Evolutionary conservation across 2,888 invertebrate genomes (phyloP), one percentile per base, ranked within the genome.

Genomic region (Agrilus mali): DNA sequence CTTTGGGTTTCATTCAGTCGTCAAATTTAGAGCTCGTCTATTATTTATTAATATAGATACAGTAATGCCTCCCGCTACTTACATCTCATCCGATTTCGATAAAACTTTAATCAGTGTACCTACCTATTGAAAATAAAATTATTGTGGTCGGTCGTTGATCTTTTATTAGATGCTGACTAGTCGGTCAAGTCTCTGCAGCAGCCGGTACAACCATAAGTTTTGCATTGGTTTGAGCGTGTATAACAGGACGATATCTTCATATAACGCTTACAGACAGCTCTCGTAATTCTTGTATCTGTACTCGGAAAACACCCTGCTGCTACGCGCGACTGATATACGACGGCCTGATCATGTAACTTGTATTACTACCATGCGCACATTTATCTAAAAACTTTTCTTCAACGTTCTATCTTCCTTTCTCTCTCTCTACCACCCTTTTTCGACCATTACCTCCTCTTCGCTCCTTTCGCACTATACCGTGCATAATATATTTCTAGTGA

Each of bases 281-380:
- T 64, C 65, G 65, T 65, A 65, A 61, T 64, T 65, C 64, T 65
- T 64, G 62, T 62, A 63, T 64, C 63, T 60, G 62, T 63, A 63
- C 62, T 60, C 57, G 62, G 66, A 65, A 64, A 27, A 63, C 64
- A 63, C 64, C 66, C 65, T 63, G 66, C 64, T 64, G 63, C 49
- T 59, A 52, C 45, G 53, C 54, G 27, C 47, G 64, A 60, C 63
- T 65, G 64, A 65, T 65, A 65, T 64, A 64, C 63, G 55, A 60
- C 61, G 58, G 55, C 57, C 60, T 58, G 53, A 49, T 55, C 53
- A 56, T 61, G 60, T 60, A 59, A 56, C 55, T 52, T 55, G 59
- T 60, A 60, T 60, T 60, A 61, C 54, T 61, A 60, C 59, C 58
- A 57, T 57, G 59, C 56, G 57, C 57, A 59, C 58, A 27, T 57